A percentile compares a stretch with the other conserved stretches of the same genome.
Conservation (phyloP, 1,140 invertebrate species). For the Maniola jurtina region DNA sequence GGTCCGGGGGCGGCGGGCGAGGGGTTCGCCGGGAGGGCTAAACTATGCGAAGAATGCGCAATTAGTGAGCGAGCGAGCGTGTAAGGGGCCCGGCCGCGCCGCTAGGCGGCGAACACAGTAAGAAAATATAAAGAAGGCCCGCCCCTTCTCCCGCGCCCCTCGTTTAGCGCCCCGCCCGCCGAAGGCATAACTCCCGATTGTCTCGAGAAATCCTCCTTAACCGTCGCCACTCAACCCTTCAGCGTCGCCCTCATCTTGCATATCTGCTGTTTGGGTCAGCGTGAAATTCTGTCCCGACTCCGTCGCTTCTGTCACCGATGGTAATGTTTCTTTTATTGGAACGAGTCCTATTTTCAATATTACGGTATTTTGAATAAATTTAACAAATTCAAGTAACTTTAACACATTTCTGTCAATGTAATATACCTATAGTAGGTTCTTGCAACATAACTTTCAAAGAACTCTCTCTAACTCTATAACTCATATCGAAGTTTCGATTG, state of each 20-base stretch:
- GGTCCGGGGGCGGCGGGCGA: constrained; percentile 69
- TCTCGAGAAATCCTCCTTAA: constrained; percentile 76
- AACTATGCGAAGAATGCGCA: constrained; percentile 95
- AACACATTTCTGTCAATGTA: no score
- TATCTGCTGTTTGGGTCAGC: constrained; percentile 75
- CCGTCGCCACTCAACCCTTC: constrained; percentile 75
- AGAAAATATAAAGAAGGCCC: constrained; percentile 84
- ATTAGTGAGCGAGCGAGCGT: constrained; percentile 88
- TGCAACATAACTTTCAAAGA: not conserved
- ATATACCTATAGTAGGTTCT: no score
- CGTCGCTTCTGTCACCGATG: constrained; percentile 46
- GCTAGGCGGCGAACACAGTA: constrained; percentile 77
- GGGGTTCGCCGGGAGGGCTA: constrained; percentile 80
- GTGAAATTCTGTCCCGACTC: constrained; percentile 61
- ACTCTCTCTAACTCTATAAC: not conserved
- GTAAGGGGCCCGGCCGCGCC: constrained; percentile 73
- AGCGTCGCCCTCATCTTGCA: constrained; percentile 60
- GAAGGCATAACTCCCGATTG: constrained; percentile 74
- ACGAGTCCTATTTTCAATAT: constrained; percentile 20
- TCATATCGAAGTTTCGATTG: not conserved
- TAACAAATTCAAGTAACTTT: no score
- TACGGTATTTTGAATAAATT: not conserved
- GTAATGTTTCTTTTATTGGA: constrained; percentile 54
- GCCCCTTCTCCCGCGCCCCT: constrained; percentile 65
- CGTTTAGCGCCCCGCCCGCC: constrained; percentile 76